phyloP scores from a whole-genome alignment of 2,888 invertebrate genomes.

The Pollenia labialis region DNA sequence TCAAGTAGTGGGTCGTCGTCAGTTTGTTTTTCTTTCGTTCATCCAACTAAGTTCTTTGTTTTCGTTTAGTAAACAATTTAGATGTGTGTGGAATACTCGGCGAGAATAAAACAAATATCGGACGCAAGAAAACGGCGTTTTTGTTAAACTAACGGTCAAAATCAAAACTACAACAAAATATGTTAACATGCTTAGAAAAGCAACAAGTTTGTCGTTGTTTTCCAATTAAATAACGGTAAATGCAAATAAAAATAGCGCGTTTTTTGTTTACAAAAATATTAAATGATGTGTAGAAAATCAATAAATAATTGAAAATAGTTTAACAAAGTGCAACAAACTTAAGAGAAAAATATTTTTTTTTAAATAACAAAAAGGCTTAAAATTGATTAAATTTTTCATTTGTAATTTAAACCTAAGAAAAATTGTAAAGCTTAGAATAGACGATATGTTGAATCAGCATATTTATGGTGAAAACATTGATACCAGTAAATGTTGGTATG shows the following conservation, averaged over 20 bases:
- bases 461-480: no score
- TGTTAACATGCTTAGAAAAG: conserved; percentile 7
- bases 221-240: neutral
- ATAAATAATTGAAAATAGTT: neutral
- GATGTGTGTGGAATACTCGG: conserved; percentile 43
- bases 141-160: conserved; percentile 21
- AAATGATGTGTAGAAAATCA: neutral
- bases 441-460: no score
- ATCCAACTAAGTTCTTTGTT: conserved; percentile 45
- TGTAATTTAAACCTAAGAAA: no score
- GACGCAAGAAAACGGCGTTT: conserved; percentile 13
- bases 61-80: conserved; percentile 38
- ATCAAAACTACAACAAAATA: conserved; percentile 1
- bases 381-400: neutral
- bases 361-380: neutral
- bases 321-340: conserved; percentile 1
- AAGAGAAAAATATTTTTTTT: neutral
- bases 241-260: conserved; percentile 17
- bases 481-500: no score
- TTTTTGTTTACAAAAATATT: neutral
- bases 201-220: conserved; percentile 51
- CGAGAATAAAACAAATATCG: conserved; percentile 31
- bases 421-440: no score
- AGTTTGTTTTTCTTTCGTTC: conserved; percentile 38
- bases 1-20: neutral